Evolutionary conservation across 1,140 invertebrate genomes (phyloP).

Genomic region (Cydia pomonella): DNA sequence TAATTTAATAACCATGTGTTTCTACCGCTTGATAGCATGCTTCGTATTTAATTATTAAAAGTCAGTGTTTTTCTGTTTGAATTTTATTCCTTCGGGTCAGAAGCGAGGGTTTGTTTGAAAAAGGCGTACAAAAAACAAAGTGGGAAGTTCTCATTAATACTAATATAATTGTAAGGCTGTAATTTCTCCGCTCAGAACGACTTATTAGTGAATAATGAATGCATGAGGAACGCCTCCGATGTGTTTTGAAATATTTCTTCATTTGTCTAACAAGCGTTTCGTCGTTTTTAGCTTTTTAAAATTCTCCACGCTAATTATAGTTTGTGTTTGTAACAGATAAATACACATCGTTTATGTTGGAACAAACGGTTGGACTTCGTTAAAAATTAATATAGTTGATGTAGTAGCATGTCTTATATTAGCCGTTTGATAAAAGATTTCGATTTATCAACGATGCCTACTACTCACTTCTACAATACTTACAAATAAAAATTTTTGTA

Average conservation of each 20-base stretch:
- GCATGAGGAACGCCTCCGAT: conserved; percentile 65
- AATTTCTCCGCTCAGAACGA: conserved; percentile 74
- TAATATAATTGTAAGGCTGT: conserved; percentile 74
- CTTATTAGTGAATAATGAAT: conserved; percentile 77
- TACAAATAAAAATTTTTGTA: too few species aligned
- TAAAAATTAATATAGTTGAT: conserved; percentile 9
- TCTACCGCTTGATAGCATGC: conserved; percentile 24
- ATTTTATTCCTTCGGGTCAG: conserved; percentile 30
- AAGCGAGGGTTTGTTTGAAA: conserved; percentile 27
- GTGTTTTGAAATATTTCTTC: conserved; percentile 66
- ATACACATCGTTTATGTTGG: background rate
- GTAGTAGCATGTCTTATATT: conserved; percentile 35
- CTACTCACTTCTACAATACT: background rate
- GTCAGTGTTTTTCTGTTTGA: conserved; percentile 44
- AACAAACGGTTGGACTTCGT: background rate
- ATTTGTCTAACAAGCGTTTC: conserved; percentile 63
- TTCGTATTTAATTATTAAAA: conserved; percentile 29
- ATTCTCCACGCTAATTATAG: conserved; percentile 65
- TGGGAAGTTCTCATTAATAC: conserved; percentile 68
- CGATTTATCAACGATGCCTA: background rate
- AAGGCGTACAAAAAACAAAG: conserved; percentile 53
- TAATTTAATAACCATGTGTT: conserved; percentile 18
- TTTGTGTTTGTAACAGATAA: conserved; percentile 44
- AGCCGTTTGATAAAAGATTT: background rate
- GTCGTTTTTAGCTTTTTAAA: conserved; percentile 48